Evolutionary conservation across 2,113 vertebrate genomes (phyloP).

Genomic region (Leptocoma aspasia): DNA sequence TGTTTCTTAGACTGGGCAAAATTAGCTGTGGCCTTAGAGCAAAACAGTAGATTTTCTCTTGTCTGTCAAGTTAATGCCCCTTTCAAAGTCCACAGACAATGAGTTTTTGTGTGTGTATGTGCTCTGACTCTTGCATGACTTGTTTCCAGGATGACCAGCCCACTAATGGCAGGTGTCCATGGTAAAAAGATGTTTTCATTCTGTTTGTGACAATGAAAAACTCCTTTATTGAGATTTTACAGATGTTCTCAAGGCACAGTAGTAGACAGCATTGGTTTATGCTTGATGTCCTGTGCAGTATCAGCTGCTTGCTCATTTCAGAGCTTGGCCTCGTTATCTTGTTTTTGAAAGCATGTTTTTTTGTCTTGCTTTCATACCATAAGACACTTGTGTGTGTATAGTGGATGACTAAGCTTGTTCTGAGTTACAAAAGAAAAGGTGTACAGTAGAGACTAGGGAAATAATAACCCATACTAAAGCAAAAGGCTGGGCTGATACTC

Average conservation of each 20-base stretch:
- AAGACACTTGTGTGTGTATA: background rate
- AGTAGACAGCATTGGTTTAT: background rate
- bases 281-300: background rate
- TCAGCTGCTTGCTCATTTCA: background rate
- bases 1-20: background rate
- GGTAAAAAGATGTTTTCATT: slow-evolving; percentile 5
- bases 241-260: background rate
- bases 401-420: slow-evolving; percentile 15
- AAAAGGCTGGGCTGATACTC: background rate
- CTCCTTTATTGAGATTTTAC: background rate
- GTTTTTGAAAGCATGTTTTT: background rate
- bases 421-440: background rate
- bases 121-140: background rate
- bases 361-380: background rate
- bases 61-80: background rate
- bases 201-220: background rate
- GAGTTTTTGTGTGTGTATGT: background rate
- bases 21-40: background rate
- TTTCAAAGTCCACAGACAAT: background rate
- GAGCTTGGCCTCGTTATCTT: background rate
- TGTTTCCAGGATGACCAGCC: background rate
- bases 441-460: background rate
- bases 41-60: background rate
- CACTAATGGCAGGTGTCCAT: background rate
- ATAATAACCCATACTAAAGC: background rate